These are phyloP conservation scores for Melinaea menophilus DNA, from an alignment of 2,888 invertebrate species.

Conservation along the genomic window DNA sequence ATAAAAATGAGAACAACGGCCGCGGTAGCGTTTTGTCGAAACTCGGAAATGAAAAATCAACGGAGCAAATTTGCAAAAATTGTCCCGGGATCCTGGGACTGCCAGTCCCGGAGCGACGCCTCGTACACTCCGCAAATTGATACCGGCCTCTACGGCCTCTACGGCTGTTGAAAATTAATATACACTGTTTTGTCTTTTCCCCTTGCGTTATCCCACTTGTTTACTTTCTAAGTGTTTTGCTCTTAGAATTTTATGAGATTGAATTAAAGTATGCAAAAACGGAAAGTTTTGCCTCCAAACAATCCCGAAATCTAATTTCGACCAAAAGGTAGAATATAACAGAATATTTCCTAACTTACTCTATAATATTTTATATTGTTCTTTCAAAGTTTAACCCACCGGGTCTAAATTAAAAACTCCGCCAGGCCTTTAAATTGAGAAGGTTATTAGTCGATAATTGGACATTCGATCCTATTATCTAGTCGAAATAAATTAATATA, in stretches of 20 bases:
- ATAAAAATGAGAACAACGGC: constrained; percentile 19
- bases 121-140: constrained; percentile 20
- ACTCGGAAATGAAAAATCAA: constrained; percentile 49
- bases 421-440: too few relatives aligned
- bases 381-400: too few relatives aligned
- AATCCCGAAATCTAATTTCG: not conserved
- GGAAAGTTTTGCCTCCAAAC: not conserved
- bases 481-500: constrained; percentile 12
- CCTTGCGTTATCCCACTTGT: constrained; percentile 7
- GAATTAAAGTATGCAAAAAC: constrained; percentile 1
- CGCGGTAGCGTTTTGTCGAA: constrained; percentile 21
- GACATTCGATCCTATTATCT: constrained; percentile 2
- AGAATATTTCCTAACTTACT: not conserved
- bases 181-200: constrained; percentile 12
- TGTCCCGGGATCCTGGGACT: constrained; percentile 45
- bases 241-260: not conserved
- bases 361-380: too few relatives aligned
- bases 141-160: constrained; percentile 12
- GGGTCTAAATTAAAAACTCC: too few relatives aligned
- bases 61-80: constrained; percentile 60
- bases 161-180: constrained; percentile 13
- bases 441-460: constrained; percentile 4
- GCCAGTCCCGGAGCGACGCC: constrained; percentile 12
- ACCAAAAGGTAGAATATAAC: too few relatives aligned
- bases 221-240: constrained; percentile 6